Evolutionary conservation across 2,797 vertebrate species (phyloP), one percentile per base, ranked within the genome.

Genomic region (Miichthys miiuy): DNA sequence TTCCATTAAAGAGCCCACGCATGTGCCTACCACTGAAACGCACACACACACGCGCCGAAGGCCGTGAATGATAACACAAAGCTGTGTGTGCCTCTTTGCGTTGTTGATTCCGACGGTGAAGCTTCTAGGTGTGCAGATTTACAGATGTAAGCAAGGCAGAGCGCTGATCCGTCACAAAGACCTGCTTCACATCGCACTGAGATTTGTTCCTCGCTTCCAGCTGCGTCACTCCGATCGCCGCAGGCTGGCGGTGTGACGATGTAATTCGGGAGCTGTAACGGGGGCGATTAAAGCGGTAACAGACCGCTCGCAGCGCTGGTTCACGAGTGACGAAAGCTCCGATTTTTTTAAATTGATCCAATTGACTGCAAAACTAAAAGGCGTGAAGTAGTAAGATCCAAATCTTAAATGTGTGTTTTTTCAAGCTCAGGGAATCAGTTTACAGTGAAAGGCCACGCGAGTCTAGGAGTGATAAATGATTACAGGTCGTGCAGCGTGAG

Each of bases 31-130:
- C 18, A 20, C 68, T 62, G 16, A 50, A 64, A 57, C 48, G 51
- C 2, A 38, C 21, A 65, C 41, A 34, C 57, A 65, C 41, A 34
- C 57, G 21, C 13, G 66, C 68, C 47, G 7, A 72, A 6, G 20
- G 21, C 63, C 48, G 52, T 74, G 71, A 73, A 81, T 71, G 52
- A 67, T 41, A 68, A 56, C 72, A 30, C 68, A 58, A 88, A 72
- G 74, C 51, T 27, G 61, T 68, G 65, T n/a, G 11, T 75, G 62
- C 27, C 50, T 81, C 46, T 78, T 88, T 73, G 72, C 68, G 46
- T 58, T 76, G 64, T 66, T 56, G 11, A 14, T 58, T 73, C 70
- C 50, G 70, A 38, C 55, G 55, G 74, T 46, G 27, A 27, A 21
- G 69, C 52, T 10, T 42, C n/a, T 47, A 9, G 34, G 71, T 58